Evolutionary conservation across 2,888 invertebrate species (phyloP), one percentile per base, ranked within the genome.

Genomic region (Pardosa pseudoannulata): DNA sequence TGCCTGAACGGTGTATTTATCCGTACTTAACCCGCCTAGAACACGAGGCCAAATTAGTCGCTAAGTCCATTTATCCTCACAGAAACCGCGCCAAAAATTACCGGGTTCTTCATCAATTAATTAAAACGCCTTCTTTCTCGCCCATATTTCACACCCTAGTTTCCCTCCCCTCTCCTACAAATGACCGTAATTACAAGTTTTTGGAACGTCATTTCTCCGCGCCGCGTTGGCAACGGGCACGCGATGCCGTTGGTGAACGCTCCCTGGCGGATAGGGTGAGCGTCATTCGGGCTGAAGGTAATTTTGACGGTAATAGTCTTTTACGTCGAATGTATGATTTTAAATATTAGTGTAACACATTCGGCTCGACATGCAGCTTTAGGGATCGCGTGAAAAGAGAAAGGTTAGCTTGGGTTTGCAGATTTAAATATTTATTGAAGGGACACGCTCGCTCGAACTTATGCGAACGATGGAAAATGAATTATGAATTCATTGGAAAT

Each of bases 91-190:
- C 50, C 16, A 56, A 31, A 82, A 83, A 83, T 83, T 83, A 76
- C 82, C 82, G 39, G 82, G 82, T 76, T 83, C 82, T 71, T 36
- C 82, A 76, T 83, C 82, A 83, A 83, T 83, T 83, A 83, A 83
- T 83, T 83, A 83, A 76, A 83, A 76, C 82, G 76, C 76, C 75
- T 72, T 85, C 78, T 36, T 67, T 78, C 50, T 85, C 76, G 56
- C 73, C 73, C 83, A 78, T 85, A 78, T 85, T 85, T 85, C 78
- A 85, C 83, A 85, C 83, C 68, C 83, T 78, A 39, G 67, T 85
- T 73, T 67, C 75, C 27, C 23, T 73, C 72, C 72, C 50, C 72
- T 31, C 13, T 29, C n/a, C 76, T 41, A 50, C 32, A 76, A 76
- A 83, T 83, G 82, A 83, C 76, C 82, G 82, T 83, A 83, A 83